Evolutionary conservation across 2,888 invertebrate genomes (phyloP), one percentile per base, ranked within the genome.

Genomic region (Drosophila recens): DNA sequence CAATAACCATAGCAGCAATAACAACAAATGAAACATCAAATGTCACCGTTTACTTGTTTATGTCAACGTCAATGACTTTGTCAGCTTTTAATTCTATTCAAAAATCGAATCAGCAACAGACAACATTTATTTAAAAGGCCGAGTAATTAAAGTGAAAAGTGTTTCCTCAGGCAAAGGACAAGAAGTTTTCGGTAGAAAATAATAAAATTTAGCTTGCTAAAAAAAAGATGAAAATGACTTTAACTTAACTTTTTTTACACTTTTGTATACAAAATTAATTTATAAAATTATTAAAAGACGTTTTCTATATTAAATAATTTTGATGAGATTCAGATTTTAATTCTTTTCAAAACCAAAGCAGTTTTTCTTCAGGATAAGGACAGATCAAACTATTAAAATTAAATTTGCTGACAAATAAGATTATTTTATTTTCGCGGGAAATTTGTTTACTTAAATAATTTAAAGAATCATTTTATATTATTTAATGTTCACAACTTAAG

Each of bases 61-160:
- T 75, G 75, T 78, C 75, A 67, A 65, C 74, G 70, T 67, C 70
- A 77, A 78, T 62, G 63, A 78, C 78, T 69, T 76, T 76, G 77
- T 77, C 77, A 74, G 42, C 62, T 74, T 49, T 74, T 69, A 65
- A 73, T 65, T 73, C 59, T 57, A 61, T 48, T 53, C 53, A 45
- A 48, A 73, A 57, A 57, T 46, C 38, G 56, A 57, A 59, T 65
- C 40, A 54, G 8, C 42, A 43, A n/a, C 70, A 46, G 49, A 45
- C 57, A 38, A 43, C 40, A 64, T 17, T 23, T 23, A 57, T 64
- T 61, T 38, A 43, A 61, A 49, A 68, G 58, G 63, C 36, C 42
- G 20, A 53, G 9, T 36, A 64, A 73, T 68, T 68, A 59, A 72
- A 56, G 11, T 15, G 45, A 61, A 15, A 65, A 46, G 36, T 27